Conservation (phyloP, 2,888 invertebrate genomes). For the Allolobophora icterica region DNA sequence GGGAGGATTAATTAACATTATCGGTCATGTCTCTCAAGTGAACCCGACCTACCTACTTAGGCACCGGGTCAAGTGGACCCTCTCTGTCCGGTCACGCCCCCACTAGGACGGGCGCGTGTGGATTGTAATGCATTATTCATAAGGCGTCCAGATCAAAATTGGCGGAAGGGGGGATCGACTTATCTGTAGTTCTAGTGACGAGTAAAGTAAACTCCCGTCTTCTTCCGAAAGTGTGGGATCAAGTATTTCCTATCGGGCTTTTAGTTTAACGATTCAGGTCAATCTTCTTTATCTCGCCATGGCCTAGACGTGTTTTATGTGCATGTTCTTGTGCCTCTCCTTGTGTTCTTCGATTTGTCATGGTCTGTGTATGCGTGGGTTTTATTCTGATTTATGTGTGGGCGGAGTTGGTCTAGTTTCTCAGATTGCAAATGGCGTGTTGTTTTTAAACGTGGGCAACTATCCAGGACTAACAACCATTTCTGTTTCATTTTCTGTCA, state of each 20-base stretch:
- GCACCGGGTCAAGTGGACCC: neutral
- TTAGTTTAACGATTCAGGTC: neutral
- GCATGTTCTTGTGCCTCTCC: neutral
- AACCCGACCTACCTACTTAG: neutral
- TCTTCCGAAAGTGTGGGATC: neutral
- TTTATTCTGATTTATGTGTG: neutral
- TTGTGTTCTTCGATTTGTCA: neutral
- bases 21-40: neutral
- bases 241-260: constrained; percentile 2
- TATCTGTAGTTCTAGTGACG: neutral
- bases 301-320: neutral
- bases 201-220: neutral
- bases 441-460: neutral
- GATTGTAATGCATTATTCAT: neutral
- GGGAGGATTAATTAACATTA: neutral
- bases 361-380: neutral
- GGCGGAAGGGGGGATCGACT: neutral
- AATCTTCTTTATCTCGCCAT: neutral
- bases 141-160: neutral
- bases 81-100: constrained; percentile 11
- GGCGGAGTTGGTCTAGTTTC: neutral
- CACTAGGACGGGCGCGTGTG: neutral
- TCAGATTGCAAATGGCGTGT: neutral
- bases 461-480: neutral
- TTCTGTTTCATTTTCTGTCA: neutral